A percentile compares a stretch with the other conserved stretches of the same genome.
These are phyloP conservation scores for Cataglyphis altisquamis DNA, from an alignment of 2,888 invertebrate genomes.

Conservation along the genomic window DNA sequence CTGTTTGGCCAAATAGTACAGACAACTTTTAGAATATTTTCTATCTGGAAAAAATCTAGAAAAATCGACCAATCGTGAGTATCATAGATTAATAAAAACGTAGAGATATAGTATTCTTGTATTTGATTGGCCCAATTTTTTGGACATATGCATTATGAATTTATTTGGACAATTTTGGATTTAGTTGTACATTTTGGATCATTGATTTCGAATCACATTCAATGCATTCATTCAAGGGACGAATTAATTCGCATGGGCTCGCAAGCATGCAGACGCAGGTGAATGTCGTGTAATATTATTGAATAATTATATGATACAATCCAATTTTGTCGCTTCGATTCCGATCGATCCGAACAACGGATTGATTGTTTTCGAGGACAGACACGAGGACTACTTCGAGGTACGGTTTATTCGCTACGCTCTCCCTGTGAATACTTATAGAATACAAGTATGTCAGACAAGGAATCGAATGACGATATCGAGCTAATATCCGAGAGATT, in stretches of 20 bases:
- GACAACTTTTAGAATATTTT: no score
- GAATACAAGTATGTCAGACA: slow-evolving; percentile 71
- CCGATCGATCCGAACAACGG: not conserved
- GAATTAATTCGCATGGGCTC: not conserved
- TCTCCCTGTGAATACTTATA: not conserved
- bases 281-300: not conserved
- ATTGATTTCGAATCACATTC: no score
- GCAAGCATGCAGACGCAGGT: not conserved
- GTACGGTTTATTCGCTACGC: not conserved
- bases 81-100: no score
- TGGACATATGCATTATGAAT: no score
- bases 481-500: slow-evolving; percentile 67
- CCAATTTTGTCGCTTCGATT: not conserved
- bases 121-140: no score
- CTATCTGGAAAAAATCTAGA: not conserved
- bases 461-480: slow-evolving; percentile 70
- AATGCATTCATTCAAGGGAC: not conserved
- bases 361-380: not conserved
- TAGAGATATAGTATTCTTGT: no score
- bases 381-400: not conserved
- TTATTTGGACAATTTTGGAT: no score
- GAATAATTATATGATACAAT: not conserved
- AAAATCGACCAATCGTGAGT: no score
- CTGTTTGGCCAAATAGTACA: no score
- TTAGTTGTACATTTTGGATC: no score